Base-by-base conservation (phyloP, 1,140 invertebrate species). In the Pomacea maculata region DNA sequence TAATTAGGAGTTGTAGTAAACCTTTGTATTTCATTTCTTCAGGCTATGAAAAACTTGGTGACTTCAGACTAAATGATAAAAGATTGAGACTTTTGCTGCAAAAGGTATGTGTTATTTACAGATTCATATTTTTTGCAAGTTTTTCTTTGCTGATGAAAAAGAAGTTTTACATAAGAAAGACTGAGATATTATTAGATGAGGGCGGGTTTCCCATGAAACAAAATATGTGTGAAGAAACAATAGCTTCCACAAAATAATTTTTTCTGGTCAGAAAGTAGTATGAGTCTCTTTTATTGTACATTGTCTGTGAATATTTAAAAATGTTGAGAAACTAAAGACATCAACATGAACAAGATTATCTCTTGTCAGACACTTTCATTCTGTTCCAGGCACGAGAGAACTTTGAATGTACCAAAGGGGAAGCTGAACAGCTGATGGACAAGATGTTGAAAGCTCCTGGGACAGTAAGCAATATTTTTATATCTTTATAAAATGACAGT, bases 31-130 rank as follows among this genome's bases (percentile, higher is more conserved):
- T 45, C 34, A 45, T n/a, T 64, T 73, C 84, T 86, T 25, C 70
- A 92, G 92, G 97, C 73, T 96, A 98, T 93, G 97, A 99, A 93
- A 95, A 97, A 85, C 96, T 96, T 84, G 95, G 96, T 89, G 97
- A 99, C 92, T 96, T 96, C 89, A 96, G 96, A 90, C 96, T 96
- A 74, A 97, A 96, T 91, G 95, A 97, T 93, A 94, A 94, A 82
- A 96, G 98, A 91, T 92, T 99, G 82, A 96, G 98, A 92, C 94
- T 95, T 82, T 95, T 96, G 89, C 95, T 99, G 87, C 97, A 99
- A 92, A 97, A 97, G 94, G 97, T 97, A 92, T 87, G 87, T 17
- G 11, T 15, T 11, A 9, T 61, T 61, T 45, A 45, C 2, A 29
- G 25, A 21, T 70, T 25, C 21, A 15, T 70, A 12, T 29, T 70